Evolutionary conservation across 2,888 invertebrate genomes (phyloP).

Genomic region (Amphipyra berbera): DNA sequence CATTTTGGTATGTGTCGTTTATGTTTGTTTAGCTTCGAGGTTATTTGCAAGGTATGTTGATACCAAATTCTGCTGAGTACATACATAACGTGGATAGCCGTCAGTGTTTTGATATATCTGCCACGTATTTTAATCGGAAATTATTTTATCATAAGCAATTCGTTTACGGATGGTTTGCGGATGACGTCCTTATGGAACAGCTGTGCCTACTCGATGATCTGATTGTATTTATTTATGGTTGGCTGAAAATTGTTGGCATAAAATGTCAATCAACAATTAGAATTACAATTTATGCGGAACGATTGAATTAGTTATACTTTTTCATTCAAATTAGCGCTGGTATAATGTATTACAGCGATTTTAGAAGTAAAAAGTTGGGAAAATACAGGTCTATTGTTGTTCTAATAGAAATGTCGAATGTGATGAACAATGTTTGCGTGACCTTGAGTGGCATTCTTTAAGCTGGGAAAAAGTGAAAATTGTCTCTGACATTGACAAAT

Average conservation of each 20-base stretch:
- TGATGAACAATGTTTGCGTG: conserved; percentile 34
- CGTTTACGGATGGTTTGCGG: too few relatives aligned
- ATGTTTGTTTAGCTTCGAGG: conserved; percentile 42
- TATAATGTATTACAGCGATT: conserved; percentile 14
- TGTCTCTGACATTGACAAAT: conserved; percentile 49
- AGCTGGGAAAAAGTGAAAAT: conserved; percentile 53
- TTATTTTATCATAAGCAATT: too few relatives aligned
- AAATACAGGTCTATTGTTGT: conserved; percentile 26
- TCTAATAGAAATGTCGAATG: conserved; percentile 34
- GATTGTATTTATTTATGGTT: too few relatives aligned
- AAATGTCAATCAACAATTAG: neutral
- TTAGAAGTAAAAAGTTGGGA: conserved; percentile 28
- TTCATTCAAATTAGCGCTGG: conserved; percentile 29
- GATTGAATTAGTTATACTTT: conserved; percentile 20
- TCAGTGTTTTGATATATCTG: neutral
- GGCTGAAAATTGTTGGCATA: too few relatives aligned
- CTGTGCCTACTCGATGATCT: too few relatives aligned
- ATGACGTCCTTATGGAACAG: too few relatives aligned
- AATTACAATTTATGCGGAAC: conserved; percentile 2
- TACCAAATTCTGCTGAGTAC: conserved; percentile 6
- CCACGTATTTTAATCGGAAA: neutral
- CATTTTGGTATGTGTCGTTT: conserved; percentile 34
- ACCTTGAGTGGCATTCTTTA: conserved; percentile 36
- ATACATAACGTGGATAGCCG: neutral
- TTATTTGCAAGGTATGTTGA: conserved; percentile 27